Evolutionary conservation across 2,113 vertebrate genomes (phyloP).

Genomic region (Balaeniceps rex): DNA sequence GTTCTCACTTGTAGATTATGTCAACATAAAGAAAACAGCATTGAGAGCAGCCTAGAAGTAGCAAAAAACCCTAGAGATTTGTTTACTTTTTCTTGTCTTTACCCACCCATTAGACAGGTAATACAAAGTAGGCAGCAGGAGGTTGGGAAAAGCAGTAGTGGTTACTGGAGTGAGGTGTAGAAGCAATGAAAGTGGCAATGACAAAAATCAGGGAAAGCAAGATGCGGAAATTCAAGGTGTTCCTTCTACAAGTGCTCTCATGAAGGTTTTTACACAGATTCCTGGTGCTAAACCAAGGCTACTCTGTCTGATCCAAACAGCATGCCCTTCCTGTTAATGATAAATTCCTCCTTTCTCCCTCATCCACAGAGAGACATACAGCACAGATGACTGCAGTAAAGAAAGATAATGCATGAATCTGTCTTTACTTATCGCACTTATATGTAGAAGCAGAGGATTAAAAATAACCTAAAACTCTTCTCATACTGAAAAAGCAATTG

Average conservation of each 20-base stretch:
- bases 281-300: neutral
- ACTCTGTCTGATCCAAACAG: neutral
- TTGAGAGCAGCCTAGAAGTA: neutral
- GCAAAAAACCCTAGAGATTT: neutral
- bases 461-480: conserved; percentile 19
- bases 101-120: neutral
- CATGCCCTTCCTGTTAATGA: neutral
- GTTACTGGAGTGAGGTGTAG: neutral
- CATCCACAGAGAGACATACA: neutral
- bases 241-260: neutral
- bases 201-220: neutral
- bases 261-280: neutral
- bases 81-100: neutral
- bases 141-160: neutral
- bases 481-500: neutral
- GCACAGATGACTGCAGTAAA: conserved; percentile 11
- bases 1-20: neutral
- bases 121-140: neutral
- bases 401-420: conserved; percentile 4
- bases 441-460: neutral
- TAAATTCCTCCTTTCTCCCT: neutral
- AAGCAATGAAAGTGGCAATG: neutral
- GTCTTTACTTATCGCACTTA: neutral
- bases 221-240: neutral
- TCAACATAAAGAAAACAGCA: neutral